Conservation (phyloP, 2,113 vertebrate genomes). For the Xerus inauris region DNA sequence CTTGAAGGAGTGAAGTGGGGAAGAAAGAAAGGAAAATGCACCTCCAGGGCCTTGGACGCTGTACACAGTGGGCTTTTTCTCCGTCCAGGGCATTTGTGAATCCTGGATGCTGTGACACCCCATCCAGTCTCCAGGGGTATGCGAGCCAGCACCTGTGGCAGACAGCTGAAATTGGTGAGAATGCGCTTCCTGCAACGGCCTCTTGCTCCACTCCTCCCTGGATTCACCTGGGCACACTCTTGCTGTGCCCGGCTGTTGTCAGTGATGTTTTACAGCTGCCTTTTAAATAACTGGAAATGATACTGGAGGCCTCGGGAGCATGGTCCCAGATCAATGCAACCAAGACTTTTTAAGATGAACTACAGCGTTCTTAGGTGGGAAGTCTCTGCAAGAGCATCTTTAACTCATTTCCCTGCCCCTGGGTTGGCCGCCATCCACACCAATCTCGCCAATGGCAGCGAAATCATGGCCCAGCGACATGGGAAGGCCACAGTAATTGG, state of each 20-base stretch:
- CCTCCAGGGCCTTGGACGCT: rapidly evolving
- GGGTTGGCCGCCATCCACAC: neutral
- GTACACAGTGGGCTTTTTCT: rapidly evolving
- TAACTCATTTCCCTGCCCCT: neutral
- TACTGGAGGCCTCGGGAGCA: rapidly evolving
- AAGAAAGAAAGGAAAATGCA: rapidly evolving
- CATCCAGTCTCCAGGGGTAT: too few species aligned
- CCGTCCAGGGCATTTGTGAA: rapidly evolving
- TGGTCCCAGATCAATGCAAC: neutral
- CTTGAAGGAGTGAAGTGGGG: rapidly evolving
- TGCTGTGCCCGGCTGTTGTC: rapidly evolving
- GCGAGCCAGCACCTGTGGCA: rapidly evolving
- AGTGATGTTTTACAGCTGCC: neutral
- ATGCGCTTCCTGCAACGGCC: rapidly evolving
- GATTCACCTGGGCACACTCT: neutral
- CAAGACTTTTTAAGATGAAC: neutral
- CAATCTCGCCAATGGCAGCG: rapidly evolving
- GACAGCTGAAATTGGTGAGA: neutral
- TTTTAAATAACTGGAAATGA: neutral
- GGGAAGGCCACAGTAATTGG: rapidly evolving
- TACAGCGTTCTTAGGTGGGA: rapidly evolving
- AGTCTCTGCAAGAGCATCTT: neutral
- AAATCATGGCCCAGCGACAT: neutral
- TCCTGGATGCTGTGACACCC: neutral
- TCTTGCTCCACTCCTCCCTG: rapidly evolving